Evolutionary conservation across 2,888 invertebrate genomes (phyloP).

Genomic region (Ornithoptera alexandrae): DNA sequence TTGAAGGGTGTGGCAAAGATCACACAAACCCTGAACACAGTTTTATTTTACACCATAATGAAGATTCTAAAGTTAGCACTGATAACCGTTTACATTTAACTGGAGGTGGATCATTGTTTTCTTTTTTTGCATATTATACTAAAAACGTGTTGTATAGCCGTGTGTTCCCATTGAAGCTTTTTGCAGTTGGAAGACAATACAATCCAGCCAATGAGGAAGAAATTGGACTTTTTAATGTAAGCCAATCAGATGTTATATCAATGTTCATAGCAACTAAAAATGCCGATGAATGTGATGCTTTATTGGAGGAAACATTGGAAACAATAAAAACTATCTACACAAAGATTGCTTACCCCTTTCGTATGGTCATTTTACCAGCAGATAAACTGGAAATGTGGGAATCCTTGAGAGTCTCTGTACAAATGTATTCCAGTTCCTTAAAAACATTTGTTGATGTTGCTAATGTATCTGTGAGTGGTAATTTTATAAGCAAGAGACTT

Average conservation of each 20-base stretch:
- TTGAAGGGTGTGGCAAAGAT: constrained; percentile 86
- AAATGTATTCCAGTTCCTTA: constrained; percentile 85
- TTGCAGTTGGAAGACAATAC: constrained; percentile 86
- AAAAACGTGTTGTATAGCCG: constrained; percentile 82
- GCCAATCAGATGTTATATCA: constrained; percentile 85
- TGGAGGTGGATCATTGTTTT: constrained; percentile 86
- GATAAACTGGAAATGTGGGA: constrained; percentile 82
- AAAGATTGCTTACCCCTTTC: constrained; percentile 83
- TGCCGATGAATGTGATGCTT: constrained; percentile 64
- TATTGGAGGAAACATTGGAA: constrained; percentile 79
- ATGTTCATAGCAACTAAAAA: constrained; percentile 81
- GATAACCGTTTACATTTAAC: constrained; percentile 85
- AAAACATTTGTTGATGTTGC: constrained; percentile 86
- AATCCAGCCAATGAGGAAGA: constrained; percentile 60
- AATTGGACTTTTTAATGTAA: constrained; percentile 82
- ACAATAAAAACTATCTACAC: constrained; percentile 81
- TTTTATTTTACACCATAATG: constrained; percentile 81
- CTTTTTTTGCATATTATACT: constrained; percentile 87
- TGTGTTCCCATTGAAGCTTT: constrained; percentile 84
- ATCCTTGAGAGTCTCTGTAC: constrained; percentile 83
- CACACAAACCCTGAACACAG: constrained; percentile 76
- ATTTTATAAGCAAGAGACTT: constrained; percentile 88
- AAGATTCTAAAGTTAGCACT: constrained; percentile 73
- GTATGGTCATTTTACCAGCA: constrained; percentile 82
- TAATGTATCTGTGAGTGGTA: constrained; percentile 84